phyloP scores from a whole-genome alignment of 2,113 vertebrate genomes.

The Ictidomys tridecemlineatus region DNA sequence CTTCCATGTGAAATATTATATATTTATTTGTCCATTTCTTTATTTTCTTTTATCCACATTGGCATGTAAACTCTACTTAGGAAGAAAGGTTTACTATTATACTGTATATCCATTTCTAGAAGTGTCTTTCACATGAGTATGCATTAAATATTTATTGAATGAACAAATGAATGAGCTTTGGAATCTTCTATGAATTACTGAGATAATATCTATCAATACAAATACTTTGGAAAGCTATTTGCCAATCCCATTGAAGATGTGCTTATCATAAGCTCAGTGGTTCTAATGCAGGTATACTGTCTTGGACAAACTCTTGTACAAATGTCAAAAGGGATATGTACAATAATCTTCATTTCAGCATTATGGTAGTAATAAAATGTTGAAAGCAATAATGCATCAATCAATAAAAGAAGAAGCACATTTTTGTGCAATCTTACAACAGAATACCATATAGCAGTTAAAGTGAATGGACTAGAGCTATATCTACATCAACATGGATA shows the following conservation, averaged over 20 bases:
- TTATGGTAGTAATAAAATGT: conserved; percentile 14
- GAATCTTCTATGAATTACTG: background rate
- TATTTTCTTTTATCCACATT: background rate
- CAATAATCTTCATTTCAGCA: background rate
- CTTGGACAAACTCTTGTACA: conserved; percentile 9
- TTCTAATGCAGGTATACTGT: background rate
- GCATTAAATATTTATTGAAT: background rate
- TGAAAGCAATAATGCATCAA: background rate
- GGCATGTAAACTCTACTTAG: conserved; percentile 11
- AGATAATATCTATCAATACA: background rate
- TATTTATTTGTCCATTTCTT: background rate
- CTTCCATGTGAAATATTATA: background rate
- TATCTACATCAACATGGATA: background rate
- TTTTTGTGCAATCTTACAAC: background rate
- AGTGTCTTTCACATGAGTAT: background rate
- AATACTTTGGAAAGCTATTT: background rate
- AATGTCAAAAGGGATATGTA: background rate
- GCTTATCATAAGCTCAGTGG: background rate
- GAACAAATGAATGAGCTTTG: background rate
- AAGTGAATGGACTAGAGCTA: background rate
- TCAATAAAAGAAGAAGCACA: conserved; percentile 47
- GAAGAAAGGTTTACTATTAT: background rate
- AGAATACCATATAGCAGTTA: background rate
- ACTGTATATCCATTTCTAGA: background rate
- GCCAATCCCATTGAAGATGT: conserved; percentile 3